Percentiles rank a stretch among this genome's conserved stretches.
These are phyloP conservation scores for Sminthopsis crassicaudata DNA, from an alignment of 2,113 vertebrate genomes.

Conservation along the genomic window DNA sequence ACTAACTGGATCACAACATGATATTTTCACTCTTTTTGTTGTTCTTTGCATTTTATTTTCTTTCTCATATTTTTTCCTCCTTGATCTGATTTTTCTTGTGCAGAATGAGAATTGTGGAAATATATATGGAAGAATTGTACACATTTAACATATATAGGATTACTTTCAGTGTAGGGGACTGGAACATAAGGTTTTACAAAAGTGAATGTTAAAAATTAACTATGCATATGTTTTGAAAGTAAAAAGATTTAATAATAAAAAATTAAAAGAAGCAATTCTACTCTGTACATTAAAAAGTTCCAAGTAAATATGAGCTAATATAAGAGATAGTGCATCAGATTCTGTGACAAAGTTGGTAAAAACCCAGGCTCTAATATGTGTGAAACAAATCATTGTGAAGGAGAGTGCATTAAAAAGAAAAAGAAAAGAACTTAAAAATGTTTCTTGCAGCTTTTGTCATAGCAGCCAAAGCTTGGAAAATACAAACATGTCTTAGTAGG, in stretches of 20 bases:
- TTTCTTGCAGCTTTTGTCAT: background rate
- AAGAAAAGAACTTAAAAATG: background rate
- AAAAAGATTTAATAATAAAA: background rate
- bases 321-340: background rate
- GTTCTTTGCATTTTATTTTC: no score
- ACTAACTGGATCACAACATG: no score
- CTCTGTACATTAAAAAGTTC: background rate
- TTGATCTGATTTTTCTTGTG: no score
- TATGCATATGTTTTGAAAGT: no score
- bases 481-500: background rate
- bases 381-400: background rate
- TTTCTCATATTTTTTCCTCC: no score
- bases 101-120: no score
- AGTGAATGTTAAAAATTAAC: no score
- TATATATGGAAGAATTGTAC: no score
- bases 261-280: background rate
- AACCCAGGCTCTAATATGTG: background rate
- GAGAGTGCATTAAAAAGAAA: background rate
- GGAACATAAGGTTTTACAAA: no score
- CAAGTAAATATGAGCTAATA: background rate
- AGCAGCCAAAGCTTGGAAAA: background rate
- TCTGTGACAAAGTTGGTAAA: background rate
- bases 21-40: no score
- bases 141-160: no score
- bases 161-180: no score